These are phyloP conservation scores for Jacana jacana DNA, from an alignment of 2,113 vertebrate species.

Conservation along the genomic window DNA sequence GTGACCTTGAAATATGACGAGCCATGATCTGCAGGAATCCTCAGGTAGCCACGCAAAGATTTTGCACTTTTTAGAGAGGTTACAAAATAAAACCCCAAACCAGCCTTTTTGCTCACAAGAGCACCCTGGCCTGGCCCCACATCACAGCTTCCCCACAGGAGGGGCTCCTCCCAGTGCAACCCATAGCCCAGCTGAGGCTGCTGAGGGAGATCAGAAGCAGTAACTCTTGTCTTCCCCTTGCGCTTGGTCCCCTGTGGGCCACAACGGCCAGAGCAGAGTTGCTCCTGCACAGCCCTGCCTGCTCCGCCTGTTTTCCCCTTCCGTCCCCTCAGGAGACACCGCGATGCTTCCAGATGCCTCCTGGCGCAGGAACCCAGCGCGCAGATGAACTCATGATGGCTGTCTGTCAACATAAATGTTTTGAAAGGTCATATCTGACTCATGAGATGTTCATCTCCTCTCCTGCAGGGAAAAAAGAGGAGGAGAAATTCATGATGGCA, in stretches of 20 bases:
- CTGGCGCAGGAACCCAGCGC: accelerated
- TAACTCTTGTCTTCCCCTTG: accelerated
- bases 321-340: accelerated
- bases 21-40: not conserved
- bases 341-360: not conserved
- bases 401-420: not conserved
- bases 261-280: accelerated
- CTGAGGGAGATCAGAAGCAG: not conserved
- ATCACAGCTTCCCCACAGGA: accelerated
- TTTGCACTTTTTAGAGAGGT: not conserved
- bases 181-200: not conserved
- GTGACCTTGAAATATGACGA: not conserved
- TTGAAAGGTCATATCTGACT: not conserved
- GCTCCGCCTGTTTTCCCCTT: not conserved
- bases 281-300: not conserved
- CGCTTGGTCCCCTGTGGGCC: accelerated
- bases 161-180: not conserved
- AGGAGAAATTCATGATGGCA: not conserved
- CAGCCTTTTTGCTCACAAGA: not conserved
- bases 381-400: not conserved
- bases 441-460: not conserved
- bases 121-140: not conserved
- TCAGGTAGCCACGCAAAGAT: not conserved
- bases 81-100: not conserved
- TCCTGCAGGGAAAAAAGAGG: not conserved